Conservation (phyloP, 2,797 vertebrate genomes). For the Schizothorax lantsangensis region DNA sequence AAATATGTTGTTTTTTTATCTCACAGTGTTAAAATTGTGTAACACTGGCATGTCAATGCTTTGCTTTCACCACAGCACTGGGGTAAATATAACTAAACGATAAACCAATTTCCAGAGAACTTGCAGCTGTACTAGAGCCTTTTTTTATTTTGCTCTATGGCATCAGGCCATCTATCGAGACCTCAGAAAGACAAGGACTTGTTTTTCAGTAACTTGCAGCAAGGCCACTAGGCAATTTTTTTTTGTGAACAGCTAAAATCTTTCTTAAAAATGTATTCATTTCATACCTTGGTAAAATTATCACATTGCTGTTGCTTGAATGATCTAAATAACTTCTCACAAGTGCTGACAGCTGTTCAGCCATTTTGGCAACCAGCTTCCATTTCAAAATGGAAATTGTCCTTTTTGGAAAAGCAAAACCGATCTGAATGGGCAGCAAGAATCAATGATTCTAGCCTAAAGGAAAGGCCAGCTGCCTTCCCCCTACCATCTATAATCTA, state of each 20-base stretch:
- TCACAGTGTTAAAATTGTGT: background rate
- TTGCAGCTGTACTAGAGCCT: background rate
- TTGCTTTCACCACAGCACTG: background rate
- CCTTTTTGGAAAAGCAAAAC: background rate
- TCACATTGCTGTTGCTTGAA: too few relatives aligned
- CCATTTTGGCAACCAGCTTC: background rate
- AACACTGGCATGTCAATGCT: background rate
- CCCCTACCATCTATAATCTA: background rate
- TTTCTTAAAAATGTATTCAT: background rate
- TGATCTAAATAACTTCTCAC: background rate
- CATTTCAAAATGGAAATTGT: background rate
- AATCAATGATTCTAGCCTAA: background rate
- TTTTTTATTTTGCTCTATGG: background rate
- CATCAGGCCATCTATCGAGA: background rate
- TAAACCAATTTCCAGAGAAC: constrained; percentile 14
- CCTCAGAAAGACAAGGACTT: background rate
- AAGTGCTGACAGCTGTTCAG: background rate
- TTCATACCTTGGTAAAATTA: background rate
- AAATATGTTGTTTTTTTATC: background rate
- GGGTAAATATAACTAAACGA: constrained; percentile 2
- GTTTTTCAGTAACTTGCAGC: background rate
- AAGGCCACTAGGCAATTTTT: background rate
- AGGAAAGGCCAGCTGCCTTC: background rate
- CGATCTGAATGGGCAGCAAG: background rate
- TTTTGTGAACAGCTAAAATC: background rate